These are phyloP conservation scores for Sceliomorpha sp. DNA, from an alignment of 2,888 invertebrate genomes.

Conservation along the genomic window DNA sequence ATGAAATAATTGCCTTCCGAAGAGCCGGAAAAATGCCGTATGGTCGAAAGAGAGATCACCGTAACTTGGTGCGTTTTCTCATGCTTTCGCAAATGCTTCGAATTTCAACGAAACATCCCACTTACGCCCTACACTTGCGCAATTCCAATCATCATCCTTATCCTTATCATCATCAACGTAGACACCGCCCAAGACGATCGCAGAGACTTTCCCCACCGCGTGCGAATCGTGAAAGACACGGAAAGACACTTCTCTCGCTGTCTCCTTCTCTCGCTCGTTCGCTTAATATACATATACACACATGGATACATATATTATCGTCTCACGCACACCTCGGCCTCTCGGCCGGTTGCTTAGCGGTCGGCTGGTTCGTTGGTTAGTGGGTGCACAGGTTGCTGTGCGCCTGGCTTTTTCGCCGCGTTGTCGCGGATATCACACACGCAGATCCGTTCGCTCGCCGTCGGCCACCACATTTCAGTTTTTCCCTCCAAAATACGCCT, in stretches of 20 bases:
- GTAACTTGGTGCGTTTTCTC: too few relatives aligned
- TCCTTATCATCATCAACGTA: conserved; percentile 44
- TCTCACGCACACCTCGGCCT: conserved; percentile 65
- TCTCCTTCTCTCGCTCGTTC: conserved; percentile 52
- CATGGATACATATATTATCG: conserved; percentile 71
- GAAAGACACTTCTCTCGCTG: conserved; percentile 62
- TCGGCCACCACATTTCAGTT: conserved; percentile 4
- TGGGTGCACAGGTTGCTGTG: conserved; percentile 70
- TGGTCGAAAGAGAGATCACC: too few relatives aligned
- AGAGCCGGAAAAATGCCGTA: too few relatives aligned
- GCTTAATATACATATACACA: conserved; percentile 55
- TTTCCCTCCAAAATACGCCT: conserved; percentile 1
- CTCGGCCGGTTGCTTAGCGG: conserved; percentile 65
- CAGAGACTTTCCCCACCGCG: conserved; percentile 48
- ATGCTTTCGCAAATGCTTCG: too few relatives aligned
- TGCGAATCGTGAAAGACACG: conserved; percentile 49
- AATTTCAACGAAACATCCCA: not conserved
- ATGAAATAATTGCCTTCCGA: too few relatives aligned
- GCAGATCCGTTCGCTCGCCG: conserved; percentile 17
- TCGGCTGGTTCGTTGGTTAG: conserved; percentile 63
- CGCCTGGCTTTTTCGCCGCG: conserved; percentile 58
- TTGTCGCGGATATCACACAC: conserved; percentile 46
- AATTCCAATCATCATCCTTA: conserved; percentile 39
- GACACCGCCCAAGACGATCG: conserved; percentile 50
- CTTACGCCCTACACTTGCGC: not conserved